Base-by-base conservation (phyloP, 2,797 vertebrate species). In the Zenarchopterus dispar region DNA sequence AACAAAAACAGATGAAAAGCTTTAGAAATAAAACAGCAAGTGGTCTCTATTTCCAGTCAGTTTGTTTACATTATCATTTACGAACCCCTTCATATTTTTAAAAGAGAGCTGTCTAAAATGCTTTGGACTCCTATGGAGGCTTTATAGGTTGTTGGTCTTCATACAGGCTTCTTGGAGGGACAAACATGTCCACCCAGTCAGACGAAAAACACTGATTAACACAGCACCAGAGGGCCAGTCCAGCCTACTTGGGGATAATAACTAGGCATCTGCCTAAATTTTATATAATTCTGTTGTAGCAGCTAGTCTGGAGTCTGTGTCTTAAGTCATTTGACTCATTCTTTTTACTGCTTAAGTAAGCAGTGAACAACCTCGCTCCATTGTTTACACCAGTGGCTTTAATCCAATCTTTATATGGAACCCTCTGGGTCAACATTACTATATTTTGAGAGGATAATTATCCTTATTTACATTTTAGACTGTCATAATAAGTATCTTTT, bases 111-210 rank as follows among this genome's bases (percentile, higher is more conserved):
- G 60, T 59, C 53, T 78, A 62, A 76, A 57, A 68, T 77, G 80
- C 84, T 51, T 61, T 64, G 62, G 67, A 48, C 63, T 64, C 55
- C 75, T 23, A n/a, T 55, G 63, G 39, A 62, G 51, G 48, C 62
- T 53, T n/a, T 17, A n/a, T 10, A 54, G 60, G 64, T 71, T 70
- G 6, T 0, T 44, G 68, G 61, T 74, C 58, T 77, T 82, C 69
- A 53, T 22, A 15, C 62, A 53, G n/a, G 74, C 61, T 36, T 85
- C 62, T 74, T 56, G 33, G 46, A n/a, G 56, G 60, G 62, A 86
- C 84, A 78, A 91, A 93, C 91, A 92, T 93, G 91, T 93, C 93
- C 92, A 89, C 92, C 92, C 92, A 91, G 88, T 75, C 72, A 70
- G 71, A 77, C 19, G 19, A 86, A 91, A 92, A 92, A 91, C 90